Percentiles rank a stretch among this genome's conserved stretches.
phyloP scores from a whole-genome alignment of 2,797 vertebrate genomes.

The Takifugu ocellatus region DNA sequence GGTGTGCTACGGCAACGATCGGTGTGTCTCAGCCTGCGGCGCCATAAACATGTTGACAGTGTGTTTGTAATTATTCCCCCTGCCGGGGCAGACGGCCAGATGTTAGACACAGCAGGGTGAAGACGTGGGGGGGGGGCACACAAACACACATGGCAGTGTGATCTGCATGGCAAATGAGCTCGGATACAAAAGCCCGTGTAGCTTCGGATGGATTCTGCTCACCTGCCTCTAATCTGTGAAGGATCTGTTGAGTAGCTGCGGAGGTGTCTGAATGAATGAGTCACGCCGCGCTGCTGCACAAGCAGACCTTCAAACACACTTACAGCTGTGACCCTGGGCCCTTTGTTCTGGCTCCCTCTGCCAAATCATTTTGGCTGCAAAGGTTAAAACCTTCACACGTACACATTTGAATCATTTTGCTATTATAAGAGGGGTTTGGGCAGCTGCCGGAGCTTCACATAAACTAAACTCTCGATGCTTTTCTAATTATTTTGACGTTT shows the following conservation, averaged over 20 bases:
- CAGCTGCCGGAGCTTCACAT: conserved; percentile 17
- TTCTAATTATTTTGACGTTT: conserved; percentile 2
- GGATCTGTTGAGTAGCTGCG: conserved; percentile 23
- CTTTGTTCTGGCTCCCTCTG: background rate
- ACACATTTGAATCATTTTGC: conserved; percentile 26
- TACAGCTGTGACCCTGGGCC: conserved; percentile 16
- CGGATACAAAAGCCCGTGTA: conserved; percentile 24
- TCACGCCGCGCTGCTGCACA: conserved; percentile 7
- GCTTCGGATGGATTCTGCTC: conserved; percentile 23
- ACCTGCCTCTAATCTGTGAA: conserved; percentile 30
- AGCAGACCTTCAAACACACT: conserved; percentile 26
- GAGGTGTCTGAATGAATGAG: conserved; percentile 25
- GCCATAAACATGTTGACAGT: background rate
- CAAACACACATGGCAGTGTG: background rate
- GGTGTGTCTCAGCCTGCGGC: background rate
- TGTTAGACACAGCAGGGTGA: background rate
- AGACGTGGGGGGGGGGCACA: background rate
- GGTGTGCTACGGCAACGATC: background rate
- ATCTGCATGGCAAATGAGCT: conserved; percentile 53
- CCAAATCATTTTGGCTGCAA: background rate
- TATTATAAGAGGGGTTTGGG: conserved; percentile 25
- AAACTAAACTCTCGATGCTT: conserved; percentile 12
- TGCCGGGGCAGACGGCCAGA: background rate
- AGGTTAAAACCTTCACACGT: background rate
- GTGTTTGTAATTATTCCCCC: background rate